Base-by-base conservation (phyloP, 2,888 invertebrate genomes). In the Ectemnius continuus region DNA sequence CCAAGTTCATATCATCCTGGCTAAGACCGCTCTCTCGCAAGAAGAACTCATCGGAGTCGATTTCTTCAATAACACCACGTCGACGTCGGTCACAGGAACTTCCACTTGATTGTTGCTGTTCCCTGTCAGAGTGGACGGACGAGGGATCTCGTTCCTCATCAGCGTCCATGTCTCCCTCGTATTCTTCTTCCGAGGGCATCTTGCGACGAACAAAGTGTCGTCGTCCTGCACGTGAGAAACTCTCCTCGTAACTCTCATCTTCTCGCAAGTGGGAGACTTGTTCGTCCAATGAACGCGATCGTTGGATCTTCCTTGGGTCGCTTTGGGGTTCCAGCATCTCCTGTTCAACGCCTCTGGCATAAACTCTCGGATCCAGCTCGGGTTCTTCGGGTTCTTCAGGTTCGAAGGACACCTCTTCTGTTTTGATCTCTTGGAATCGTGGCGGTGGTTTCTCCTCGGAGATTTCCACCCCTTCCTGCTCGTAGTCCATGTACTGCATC, bases 41-140 rank as follows among this genome's bases (percentile, higher is more conserved):
- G 89, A 96, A 96, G 92, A 97, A 97, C 91, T 97, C 96, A 90
- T 97, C 97, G 58, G 96, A 95, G 88, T 96, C 95, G 80, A 97
- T 95, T 92, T 97, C 96, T 91, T 97, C 97, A 85, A 97, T 93
- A 2, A 96, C 95, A 0, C 94, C 94, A 64, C 93, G 93, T 64
- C 94, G 91, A 26, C 92, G 90, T 45, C 92, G 86, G 59, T 92
- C 93, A 36, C 91, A 91, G 0, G 94, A 94, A 79, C 94, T 94
- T 1, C 93, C 93, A 1, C 94, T 94, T 0, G 94, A 94, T 67
- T 93, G 93, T 73, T 93, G 89, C 73, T 93, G 87, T 61, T 91
- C 94, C 62, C 92, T 92, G 73, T 92, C 91, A 0, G 92, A 91
- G 48, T 91, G 86, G 13, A 82, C 83, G 8, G 89, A 88, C 6